These are phyloP conservation scores for Ptiloglossa arizonensis DNA, from an alignment of 1,140 invertebrate species.

Conservation along the genomic window DNA sequence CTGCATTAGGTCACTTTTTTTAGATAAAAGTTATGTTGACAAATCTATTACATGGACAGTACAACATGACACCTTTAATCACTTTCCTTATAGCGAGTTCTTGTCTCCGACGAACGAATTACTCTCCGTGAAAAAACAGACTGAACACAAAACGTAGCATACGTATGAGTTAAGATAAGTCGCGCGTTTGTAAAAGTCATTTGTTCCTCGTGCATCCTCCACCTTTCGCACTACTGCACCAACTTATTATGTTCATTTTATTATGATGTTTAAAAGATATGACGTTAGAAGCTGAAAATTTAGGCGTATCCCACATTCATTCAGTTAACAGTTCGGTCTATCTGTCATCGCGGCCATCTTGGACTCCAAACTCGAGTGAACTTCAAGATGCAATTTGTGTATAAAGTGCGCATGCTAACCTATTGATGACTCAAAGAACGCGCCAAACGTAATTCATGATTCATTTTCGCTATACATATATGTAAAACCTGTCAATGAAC, in stretches of 20 bases:
- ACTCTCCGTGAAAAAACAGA: conserved; percentile 30
- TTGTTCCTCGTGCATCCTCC: conserved; percentile 32
- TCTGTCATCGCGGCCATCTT: conserved; percentile 79
- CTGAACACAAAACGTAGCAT: conserved; percentile 42
- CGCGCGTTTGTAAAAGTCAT: conserved; percentile 44
- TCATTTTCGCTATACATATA: not conserved
- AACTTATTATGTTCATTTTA: conserved; percentile 60
- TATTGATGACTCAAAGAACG: conserved; percentile 25
- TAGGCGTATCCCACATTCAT: conserved; percentile 79
- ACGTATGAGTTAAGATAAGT: conserved; percentile 48
- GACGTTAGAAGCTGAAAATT: conserved; percentile 44
- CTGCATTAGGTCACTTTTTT: not conserved
- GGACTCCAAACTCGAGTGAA: conserved; percentile 52
- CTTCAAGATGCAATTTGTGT: conserved; percentile 36
- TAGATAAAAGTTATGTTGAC: not conserved
- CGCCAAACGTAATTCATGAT: conserved; percentile 50
- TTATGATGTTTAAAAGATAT: conserved; percentile 19
- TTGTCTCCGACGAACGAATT: conserved; percentile 4
- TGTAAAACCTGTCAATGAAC: not conserved
- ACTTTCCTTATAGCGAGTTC: conserved; percentile 12
- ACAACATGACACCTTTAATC: not conserved
- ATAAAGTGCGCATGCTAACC: conserved; percentile 41
- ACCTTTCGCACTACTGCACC: conserved; percentile 17
- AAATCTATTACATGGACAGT: conserved; percentile 4
- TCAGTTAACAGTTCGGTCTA: conserved; percentile 75